A percentile compares a stretch with the other conserved stretches of the same genome.
Evolutionary conservation across 2,888 invertebrate species (phyloP).

Genomic region (Eurytoma adleriae): DNA sequence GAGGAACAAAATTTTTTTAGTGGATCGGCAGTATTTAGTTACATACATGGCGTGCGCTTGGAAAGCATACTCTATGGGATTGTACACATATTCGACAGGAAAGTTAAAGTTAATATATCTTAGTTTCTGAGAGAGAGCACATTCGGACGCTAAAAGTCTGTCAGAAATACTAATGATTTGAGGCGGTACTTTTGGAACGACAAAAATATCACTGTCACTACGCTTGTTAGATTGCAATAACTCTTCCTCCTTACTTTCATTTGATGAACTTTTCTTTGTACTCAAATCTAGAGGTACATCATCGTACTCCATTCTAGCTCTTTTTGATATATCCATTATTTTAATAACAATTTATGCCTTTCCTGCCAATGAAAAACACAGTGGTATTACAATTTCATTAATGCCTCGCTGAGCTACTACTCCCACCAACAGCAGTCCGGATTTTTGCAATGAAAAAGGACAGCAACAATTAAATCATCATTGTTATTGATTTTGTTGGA

Average conservation of each 20-base stretch:
- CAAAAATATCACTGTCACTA: conserved; percentile 51
- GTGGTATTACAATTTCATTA: conserved; percentile 35
- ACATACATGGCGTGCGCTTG: conserved; percentile 87
- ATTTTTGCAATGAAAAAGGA: conserved; percentile 46
- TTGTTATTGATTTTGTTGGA: conserved; percentile 58
- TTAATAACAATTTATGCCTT: conserved; percentile 47
- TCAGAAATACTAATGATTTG: conserved; percentile 61
- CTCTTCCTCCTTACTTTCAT: conserved; percentile 49
- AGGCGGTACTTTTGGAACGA: conserved; percentile 51
- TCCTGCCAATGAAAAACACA: conserved; percentile 51
- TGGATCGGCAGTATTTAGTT: conserved; percentile 81
- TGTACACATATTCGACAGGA: conserved; percentile 85
- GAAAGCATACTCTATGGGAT: conserved; percentile 91
- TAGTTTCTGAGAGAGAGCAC: conserved; percentile 62
- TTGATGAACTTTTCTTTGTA: conserved; percentile 55
- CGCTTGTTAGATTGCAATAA: conserved; percentile 32
- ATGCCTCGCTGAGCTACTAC: no score
- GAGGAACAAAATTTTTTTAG: conserved; percentile 87
- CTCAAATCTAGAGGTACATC: conserved; percentile 65
- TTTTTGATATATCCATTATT: conserved; percentile 60
- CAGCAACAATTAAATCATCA: conserved; percentile 51
- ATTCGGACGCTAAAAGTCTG: conserved; percentile 65
- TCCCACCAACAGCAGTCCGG: neutral
- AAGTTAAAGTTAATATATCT: conserved; percentile 60
- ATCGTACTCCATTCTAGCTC: conserved; percentile 61